Conservation (phyloP, 2,888 invertebrate genomes). For the Eristalinus sepulchralis region DNA sequence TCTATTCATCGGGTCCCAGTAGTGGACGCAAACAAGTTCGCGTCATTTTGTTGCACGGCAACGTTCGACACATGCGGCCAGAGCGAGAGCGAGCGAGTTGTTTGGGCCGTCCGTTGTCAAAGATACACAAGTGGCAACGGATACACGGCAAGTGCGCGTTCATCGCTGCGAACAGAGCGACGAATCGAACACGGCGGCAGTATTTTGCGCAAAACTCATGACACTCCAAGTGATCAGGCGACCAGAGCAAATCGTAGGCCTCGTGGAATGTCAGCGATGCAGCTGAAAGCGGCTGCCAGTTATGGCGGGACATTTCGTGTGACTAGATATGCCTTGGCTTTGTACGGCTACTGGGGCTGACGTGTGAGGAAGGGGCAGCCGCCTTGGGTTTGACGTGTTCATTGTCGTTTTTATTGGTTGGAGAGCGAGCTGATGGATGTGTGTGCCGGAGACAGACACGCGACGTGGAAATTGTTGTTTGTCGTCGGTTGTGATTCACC, state of each 20-base stretch:
- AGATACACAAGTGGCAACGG: not conserved
- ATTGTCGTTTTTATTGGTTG: not conserved
- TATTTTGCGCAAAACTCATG: conserved; percentile 80
- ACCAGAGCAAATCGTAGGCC: conserved; percentile 73
- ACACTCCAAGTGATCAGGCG: conserved; percentile 80
- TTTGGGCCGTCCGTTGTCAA: not conserved
- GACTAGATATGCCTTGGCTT: not conserved
- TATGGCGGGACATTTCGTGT: conserved; percentile 12
- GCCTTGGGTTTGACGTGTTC: not conserved
- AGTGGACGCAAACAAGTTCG: conserved; percentile 68
- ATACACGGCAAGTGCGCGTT: conserved; percentile 67
- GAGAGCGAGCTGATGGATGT: not conserved
- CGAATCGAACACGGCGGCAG: conserved; percentile 72
- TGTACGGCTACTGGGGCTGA: not conserved
- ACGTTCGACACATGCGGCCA: conserved; percentile 30
- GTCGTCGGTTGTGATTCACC: not conserved
- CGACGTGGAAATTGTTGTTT: not conserved
- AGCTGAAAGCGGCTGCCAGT: not conserved
- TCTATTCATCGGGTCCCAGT: conserved; percentile 59
- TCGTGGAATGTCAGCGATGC: conserved; percentile 65
- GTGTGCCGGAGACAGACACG: not conserved
- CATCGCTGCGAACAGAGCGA: conserved; percentile 54
- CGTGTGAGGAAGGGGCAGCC: not conserved
- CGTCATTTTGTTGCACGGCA: conserved; percentile 65
- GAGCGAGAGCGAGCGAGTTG: conserved; percentile 54